A percentile compares a stretch with the other conserved stretches of the same genome.
Evolutionary conservation across 2,797 vertebrate genomes (phyloP).

Genomic region (Morelia viridis): DNA sequence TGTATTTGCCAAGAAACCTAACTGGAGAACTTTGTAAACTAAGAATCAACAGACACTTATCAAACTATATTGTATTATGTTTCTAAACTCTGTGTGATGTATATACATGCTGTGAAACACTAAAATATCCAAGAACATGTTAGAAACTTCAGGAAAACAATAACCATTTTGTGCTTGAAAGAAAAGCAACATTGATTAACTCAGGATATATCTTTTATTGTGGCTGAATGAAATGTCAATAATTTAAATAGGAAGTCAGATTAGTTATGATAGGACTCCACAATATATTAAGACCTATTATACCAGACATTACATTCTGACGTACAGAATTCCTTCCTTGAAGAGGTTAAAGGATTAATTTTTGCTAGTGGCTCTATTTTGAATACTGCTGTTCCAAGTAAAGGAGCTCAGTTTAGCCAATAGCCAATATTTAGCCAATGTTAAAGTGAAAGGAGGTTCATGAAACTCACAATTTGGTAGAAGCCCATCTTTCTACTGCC

Average conservation of each 20-base stretch:
- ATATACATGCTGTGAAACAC: conserved; percentile 37
- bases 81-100: conserved; percentile 28
- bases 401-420: background rate
- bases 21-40: conserved; percentile 45
- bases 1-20: conserved; percentile 39
- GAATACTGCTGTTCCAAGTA: background rate
- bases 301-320: background rate
- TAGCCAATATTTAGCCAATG: accelerated
- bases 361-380: background rate
- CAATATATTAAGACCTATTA: background rate
- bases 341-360: too few relatives aligned
- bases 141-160: conserved; percentile 42
- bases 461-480: conserved; percentile 86
- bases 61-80: conserved; percentile 24
- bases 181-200: conserved; percentile 30
- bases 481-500: conserved; percentile 89
- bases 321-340: background rate
- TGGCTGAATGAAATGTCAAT: conserved; percentile 12
- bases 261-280: background rate
- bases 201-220: conserved; percentile 56
- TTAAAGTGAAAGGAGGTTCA: background rate
- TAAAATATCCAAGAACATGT: conserved; percentile 19
- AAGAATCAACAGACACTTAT: conserved; percentile 27
- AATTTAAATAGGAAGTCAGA: background rate
- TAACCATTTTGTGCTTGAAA: conserved; percentile 12